These are phyloP conservation scores for Dromiciops gliroides DNA, from an alignment of 2,113 vertebrate species.

Conservation along the genomic window DNA sequence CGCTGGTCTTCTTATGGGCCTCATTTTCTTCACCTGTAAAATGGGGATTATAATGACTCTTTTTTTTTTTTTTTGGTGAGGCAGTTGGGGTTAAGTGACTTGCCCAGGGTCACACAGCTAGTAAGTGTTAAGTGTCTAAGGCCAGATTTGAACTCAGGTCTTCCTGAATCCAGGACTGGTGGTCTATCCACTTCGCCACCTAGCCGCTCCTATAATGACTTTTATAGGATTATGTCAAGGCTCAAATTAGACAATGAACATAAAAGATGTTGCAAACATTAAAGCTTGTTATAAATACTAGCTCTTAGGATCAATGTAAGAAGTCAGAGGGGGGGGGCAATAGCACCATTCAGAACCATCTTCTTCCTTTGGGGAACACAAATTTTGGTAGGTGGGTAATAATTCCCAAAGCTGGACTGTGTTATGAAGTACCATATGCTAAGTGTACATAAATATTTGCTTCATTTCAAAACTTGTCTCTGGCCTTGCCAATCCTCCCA, in stretches of 20 bases:
- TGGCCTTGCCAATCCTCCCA: slow-evolving; percentile 5
- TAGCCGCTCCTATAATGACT: too few species aligned
- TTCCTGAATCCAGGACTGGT: too few species aligned
- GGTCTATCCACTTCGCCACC: too few species aligned
- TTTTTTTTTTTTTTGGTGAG: too few species aligned
- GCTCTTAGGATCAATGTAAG: slow-evolving; percentile 25
- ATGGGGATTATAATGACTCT: neutral
- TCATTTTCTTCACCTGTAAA: neutral
- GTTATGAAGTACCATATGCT: neutral
- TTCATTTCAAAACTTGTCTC: slow-evolving; percentile 24
- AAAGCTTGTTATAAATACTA: slow-evolving; percentile 3
- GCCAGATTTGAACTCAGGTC: too few species aligned
- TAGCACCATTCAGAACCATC: neutral
- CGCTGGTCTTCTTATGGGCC: neutral
- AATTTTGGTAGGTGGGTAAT: neutral
- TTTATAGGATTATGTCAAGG: neutral
- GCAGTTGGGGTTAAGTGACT: too few species aligned
- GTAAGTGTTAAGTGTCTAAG: too few species aligned
- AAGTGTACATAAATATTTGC: neutral
- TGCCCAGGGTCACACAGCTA: too few species aligned
- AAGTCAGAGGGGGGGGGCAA: neutral
- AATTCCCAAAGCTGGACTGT: neutral
- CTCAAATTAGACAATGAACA: neutral
- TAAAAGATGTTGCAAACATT: neutral
- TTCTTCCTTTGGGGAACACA: neutral